Percentiles rank a stretch among this genome's conserved stretches.
phyloP scores from a whole-genome alignment of 2,888 invertebrate genomes.

The Pseudococcus jackbeardsleyi region DNA sequence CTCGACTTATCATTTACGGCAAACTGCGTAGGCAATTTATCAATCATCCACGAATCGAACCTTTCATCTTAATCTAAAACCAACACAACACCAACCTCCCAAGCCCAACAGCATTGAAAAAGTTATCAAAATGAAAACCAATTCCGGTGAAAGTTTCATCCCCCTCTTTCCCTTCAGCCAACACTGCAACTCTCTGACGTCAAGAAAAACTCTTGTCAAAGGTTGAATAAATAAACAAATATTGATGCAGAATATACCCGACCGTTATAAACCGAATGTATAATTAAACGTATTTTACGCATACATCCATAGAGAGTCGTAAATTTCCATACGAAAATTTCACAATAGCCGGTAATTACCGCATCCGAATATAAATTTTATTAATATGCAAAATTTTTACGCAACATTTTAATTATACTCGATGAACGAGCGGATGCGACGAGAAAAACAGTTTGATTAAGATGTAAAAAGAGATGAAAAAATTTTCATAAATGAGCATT shows the following conservation, averaged over 20 bases:
- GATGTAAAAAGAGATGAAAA: neutral
- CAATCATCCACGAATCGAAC: conserved; percentile 5
- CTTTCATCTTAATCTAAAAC: neutral
- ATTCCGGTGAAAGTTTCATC: neutral
- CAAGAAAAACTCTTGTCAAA: conserved; percentile 18
- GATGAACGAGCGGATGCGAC: neutral
- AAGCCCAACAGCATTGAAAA: neutral
- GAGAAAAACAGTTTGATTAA: conserved; percentile 11
- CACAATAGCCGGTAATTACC: conserved; percentile 31
- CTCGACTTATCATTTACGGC: neutral
- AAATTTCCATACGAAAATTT: conserved; percentile 39
- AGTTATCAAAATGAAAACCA: neutral
- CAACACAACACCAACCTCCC: neutral
- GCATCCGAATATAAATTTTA: conserved; percentile 24
- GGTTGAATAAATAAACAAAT: conserved; percentile 40
- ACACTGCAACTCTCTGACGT: neutral
- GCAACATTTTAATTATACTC: neutral
- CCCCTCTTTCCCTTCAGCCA: neutral
- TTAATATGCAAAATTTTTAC: conserved; percentile 14
- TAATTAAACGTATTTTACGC: neutral
- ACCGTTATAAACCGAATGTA: conserved; percentile 21
- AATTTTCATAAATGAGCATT: too few species aligned
- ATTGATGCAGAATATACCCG: neutral
- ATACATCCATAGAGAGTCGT: neutral
- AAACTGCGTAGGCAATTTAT: conserved; percentile 5